Evolutionary conservation across 2,113 vertebrate genomes (phyloP).

Genomic region (Pedetes capensis): DNA sequence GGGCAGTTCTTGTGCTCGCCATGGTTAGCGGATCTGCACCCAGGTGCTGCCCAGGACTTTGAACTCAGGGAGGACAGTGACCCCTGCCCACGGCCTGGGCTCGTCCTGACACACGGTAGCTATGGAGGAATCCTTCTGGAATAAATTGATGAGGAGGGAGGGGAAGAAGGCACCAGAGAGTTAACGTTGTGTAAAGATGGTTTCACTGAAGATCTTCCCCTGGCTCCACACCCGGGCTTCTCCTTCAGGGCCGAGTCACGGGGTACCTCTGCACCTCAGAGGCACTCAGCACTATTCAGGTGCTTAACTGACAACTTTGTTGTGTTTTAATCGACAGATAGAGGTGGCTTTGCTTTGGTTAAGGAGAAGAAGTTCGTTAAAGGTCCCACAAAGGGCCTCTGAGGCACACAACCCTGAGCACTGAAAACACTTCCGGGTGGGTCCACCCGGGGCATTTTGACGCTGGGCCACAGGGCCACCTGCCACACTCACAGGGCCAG

Average conservation of each 20-base stretch:
- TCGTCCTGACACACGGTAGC: background rate
- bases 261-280: background rate
- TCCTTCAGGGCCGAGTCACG: background rate
- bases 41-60: background rate
- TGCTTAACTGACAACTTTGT: background rate
- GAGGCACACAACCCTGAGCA: too few relatives aligned
- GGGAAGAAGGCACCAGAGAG: too few relatives aligned
- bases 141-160: background rate
- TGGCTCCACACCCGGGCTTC: rapidly evolving
- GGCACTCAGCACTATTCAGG: background rate
- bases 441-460: background rate
- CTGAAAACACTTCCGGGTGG: rapidly evolving
- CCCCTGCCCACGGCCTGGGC: background rate
- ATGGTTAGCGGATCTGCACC: too few relatives aligned
- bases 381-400: background rate
- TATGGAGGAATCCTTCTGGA: background rate
- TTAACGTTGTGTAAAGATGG: too few relatives aligned
- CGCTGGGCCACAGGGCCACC: background rate
- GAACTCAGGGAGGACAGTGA: background rate
- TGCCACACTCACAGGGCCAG: too few relatives aligned
- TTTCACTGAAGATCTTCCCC: background rate
- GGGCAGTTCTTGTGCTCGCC: too few relatives aligned
- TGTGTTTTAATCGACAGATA: background rate
- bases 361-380: background rate
- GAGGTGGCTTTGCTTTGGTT: background rate